Evolutionary conservation across 2,888 invertebrate genomes (phyloP).

Genomic region (Andrena trimmerana): DNA sequence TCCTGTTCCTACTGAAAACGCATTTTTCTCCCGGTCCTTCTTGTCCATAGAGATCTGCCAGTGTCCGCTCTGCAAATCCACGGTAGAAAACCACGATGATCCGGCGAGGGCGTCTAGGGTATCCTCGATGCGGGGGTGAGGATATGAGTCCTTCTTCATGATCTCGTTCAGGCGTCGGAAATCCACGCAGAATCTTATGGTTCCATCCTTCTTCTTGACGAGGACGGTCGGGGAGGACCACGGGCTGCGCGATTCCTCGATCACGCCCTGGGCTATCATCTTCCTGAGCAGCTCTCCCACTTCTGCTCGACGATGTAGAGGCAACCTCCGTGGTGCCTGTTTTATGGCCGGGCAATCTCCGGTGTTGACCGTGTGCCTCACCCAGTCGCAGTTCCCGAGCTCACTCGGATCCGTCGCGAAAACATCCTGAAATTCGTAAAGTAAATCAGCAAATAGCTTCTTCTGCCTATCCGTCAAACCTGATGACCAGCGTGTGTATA

Average conservation of each 20-base stretch:
- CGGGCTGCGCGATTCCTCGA: background rate
- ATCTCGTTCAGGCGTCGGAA: background rate
- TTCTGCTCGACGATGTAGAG: background rate
- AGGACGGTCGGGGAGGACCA: background rate
- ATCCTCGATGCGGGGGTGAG: no score
- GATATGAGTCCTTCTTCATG: no score
- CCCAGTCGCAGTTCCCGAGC: background rate
- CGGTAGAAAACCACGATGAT: background rate
- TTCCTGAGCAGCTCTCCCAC: background rate
- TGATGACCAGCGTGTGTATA: no score
- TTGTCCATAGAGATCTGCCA: no score
- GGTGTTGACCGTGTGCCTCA: background rate
- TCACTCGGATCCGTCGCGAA: no score
- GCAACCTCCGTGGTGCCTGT: no score
- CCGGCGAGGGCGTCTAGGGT: background rate
- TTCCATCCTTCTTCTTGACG: background rate
- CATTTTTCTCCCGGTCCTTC: no score
- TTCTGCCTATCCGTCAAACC: no score
- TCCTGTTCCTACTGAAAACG: background rate
- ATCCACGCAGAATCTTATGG: background rate
- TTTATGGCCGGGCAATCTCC: no score
- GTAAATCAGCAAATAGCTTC: no score
- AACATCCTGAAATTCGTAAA: no score
- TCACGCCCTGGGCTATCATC: background rate
- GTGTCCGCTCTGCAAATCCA: no score